Evolutionary conservation across 1,140 invertebrate genomes (phyloP).

Genomic region (Drosophila repleta): DNA sequence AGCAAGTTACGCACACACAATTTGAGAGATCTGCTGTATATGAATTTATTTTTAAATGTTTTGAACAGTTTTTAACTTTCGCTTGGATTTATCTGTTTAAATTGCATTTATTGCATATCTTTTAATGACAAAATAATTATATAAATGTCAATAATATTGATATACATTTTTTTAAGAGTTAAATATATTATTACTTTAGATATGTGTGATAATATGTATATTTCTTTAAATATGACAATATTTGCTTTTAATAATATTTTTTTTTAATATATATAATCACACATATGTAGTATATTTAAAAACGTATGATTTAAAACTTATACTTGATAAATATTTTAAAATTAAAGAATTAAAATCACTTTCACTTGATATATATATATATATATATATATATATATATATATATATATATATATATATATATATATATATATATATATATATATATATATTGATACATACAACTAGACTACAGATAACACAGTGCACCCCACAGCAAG

Average conservation of each 20-base stretch:
- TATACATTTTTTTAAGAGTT: no score
- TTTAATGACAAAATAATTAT: no score
- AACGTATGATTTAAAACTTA: no score
- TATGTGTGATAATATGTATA: no score
- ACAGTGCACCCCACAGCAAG: constrained; percentile 52
- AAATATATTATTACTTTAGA: no score
- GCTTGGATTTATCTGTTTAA: background rate
- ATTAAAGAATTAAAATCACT: constrained; percentile 9
- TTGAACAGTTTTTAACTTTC: background rate
- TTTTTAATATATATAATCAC: no score
- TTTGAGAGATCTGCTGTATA: constrained; percentile 7
- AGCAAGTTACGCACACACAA: constrained; percentile 18
- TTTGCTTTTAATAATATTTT: no score
- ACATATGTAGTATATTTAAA: no score
- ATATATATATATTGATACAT: constrained; percentile 44
- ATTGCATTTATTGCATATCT: background rate
- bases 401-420: background rate
- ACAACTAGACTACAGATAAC: constrained; percentile 73
- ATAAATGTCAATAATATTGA: no score
- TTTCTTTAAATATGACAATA: no score
- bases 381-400: background rate
- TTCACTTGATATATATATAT: constrained; percentile 2
- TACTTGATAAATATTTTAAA: background rate
- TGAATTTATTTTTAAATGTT: constrained; percentile 2
- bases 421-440: constrained; percentile 2